Percentiles rank a stretch among this genome's conserved stretches.
These are phyloP conservation scores for Cosmopolites sordidus DNA, from an alignment of 2,888 invertebrate species.

Conservation along the genomic window DNA sequence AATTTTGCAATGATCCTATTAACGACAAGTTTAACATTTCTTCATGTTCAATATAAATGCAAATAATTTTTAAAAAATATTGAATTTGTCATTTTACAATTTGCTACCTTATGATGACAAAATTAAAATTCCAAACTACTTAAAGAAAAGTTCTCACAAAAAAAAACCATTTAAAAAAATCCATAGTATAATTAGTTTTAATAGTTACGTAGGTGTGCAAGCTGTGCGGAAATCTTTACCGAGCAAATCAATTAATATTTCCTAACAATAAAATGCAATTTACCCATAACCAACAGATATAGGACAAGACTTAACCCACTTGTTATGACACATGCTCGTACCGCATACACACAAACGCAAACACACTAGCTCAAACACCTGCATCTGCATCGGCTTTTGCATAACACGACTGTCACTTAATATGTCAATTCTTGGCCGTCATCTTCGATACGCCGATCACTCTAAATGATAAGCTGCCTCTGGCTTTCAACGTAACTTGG, in stretches of 20 bases:
- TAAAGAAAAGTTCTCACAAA: too few relatives aligned
- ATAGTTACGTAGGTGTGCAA: too few relatives aligned
- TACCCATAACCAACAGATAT: background rate
- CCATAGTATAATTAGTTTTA: too few relatives aligned
- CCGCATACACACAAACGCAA: background rate
- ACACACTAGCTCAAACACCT: conserved; percentile 6
- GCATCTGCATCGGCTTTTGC: conserved; percentile 9
- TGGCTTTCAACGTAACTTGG: conserved; percentile 17
- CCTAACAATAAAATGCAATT: background rate
- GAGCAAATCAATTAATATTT: background rate
- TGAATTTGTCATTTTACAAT: too few relatives aligned
- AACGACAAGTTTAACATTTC: too few relatives aligned
- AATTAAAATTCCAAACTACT: too few relatives aligned
- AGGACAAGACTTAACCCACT: background rate
- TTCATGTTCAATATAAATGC: too few relatives aligned
- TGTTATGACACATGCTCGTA: background rate
- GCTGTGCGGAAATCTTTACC: background rate
- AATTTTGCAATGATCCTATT: too few relatives aligned
- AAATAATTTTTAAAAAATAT: too few relatives aligned
- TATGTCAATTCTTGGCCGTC: conserved; percentile 15
- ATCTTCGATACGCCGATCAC: conserved; percentile 12
- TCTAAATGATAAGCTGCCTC: conserved; percentile 16
- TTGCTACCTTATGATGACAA: too few relatives aligned
- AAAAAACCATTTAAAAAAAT: too few relatives aligned
- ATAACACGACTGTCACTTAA: conserved; percentile 16